Evolutionary conservation across 2,113 vertebrate species (phyloP).

Genomic region (Crotalus horridus): DNA sequence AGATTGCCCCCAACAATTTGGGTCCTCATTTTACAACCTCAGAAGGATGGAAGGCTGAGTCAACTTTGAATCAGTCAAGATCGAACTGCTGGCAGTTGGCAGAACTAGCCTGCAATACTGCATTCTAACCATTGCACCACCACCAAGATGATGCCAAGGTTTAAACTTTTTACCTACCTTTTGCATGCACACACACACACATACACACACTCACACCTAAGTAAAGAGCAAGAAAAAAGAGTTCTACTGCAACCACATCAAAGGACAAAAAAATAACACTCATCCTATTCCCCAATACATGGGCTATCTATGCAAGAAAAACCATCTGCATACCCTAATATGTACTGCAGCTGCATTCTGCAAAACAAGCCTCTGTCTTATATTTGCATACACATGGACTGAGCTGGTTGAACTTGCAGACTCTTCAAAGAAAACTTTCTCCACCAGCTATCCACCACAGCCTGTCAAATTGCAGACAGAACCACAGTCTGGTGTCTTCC

Average conservation of each 20-base stretch:
- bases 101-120: neutral
- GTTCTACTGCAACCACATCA: neutral
- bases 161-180: neutral
- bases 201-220: neutral
- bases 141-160: neutral
- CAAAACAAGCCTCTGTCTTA: neutral
- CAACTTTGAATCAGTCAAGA: neutral
- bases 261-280: neutral
- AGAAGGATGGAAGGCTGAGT: neutral
- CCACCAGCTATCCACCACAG: neutral
- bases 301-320: neutral
- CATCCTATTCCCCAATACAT: neutral
- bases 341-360: accelerated
- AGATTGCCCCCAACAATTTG: neutral
- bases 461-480: neutral
- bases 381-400: neutral
- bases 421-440: neutral
- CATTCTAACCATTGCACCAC: neutral
- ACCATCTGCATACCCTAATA: too few relatives aligned
- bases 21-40: neutral
- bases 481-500: neutral
- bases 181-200: neutral
- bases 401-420: too few relatives aligned
- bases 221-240: neutral
- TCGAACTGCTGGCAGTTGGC: neutral